Conservation (phyloP, 2,113 vertebrate genomes). For the Antennarius striatus region DNA sequence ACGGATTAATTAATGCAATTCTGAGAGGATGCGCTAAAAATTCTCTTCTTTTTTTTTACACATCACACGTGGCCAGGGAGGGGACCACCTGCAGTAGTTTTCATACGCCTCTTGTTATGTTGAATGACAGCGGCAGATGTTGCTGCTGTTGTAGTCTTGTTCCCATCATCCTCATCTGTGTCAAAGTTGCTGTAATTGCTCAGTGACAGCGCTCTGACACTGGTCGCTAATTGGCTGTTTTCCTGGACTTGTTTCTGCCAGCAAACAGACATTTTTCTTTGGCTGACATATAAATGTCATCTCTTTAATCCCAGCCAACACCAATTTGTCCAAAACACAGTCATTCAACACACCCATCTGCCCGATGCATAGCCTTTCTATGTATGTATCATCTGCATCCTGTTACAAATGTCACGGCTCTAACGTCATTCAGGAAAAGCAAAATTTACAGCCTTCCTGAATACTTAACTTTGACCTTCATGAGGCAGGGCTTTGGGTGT, state of each 20-base stretch:
- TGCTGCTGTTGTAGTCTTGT: constrained; percentile 12
- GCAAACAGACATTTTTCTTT: constrained; percentile 16
- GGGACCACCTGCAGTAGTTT: constrained; percentile 9
- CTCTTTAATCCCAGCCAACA: constrained; percentile 9
- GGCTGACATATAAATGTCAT: constrained; percentile 32
- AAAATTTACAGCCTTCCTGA: no score
- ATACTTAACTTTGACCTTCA: constrained; percentile 8
- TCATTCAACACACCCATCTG: neutral
- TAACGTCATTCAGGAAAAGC: no score
- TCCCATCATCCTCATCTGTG: constrained; percentile 17
- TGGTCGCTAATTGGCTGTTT: constrained; percentile 31
- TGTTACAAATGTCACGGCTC: no score
- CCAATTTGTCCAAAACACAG: constrained; percentile 11
- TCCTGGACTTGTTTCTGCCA: constrained; percentile 26
- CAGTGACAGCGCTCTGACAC: constrained; percentile 25
- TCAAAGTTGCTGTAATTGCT: constrained; percentile 52
- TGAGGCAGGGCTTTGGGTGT: constrained; percentile 23
- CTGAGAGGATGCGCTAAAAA: no score
- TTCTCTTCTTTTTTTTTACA: no score
- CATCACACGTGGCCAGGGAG: no score
- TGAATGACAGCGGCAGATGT: constrained; percentile 1
- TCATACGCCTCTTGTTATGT: neutral
- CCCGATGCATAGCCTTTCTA: neutral
- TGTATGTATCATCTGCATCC: no score
- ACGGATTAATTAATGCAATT: no score